phyloP scores from a whole-genome alignment of 2,797 vertebrate genomes.

The Pristis pectinata region DNA sequence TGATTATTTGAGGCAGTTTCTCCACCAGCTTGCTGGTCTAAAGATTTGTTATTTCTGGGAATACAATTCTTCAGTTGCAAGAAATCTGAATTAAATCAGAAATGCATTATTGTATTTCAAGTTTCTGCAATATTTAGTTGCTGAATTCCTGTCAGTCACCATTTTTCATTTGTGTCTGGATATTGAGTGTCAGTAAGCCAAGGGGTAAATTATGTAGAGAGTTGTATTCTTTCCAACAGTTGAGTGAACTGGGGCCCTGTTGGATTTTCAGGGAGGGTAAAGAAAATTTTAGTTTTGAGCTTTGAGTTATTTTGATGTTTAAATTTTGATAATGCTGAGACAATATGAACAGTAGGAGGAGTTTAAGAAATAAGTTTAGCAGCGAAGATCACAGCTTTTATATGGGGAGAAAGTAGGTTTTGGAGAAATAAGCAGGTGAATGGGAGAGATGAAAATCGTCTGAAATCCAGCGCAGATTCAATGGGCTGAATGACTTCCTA shows the following conservation, averaged over 20 bases:
- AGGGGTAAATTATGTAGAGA: not conserved
- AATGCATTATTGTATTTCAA: too few relatives aligned
- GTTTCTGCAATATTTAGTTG: too few relatives aligned
- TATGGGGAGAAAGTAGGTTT: not conserved
- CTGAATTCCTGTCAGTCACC: not conserved
- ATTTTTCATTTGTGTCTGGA: not conserved
- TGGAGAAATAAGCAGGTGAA: too few relatives aligned
- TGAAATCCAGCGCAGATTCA: too few relatives aligned
- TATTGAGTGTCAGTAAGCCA: not conserved
- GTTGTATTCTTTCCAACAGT: not conserved
- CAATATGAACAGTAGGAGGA: not conserved
- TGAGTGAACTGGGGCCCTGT: not conserved
- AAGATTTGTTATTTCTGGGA: not conserved
- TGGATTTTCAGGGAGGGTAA: not conserved
- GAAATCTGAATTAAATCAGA: too few relatives aligned
- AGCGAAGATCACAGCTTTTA: not conserved
- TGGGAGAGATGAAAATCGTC: too few relatives aligned
- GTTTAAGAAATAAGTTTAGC: not conserved
- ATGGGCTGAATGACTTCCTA: too few relatives aligned
- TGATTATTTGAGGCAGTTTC: not conserved
- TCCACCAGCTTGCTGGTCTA: not conserved
- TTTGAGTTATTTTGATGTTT: not conserved
- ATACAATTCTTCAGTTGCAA: not conserved
- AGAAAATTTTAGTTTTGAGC: not conserved
- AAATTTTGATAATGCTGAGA: not conserved